Evolutionary conservation across 2,113 vertebrate genomes (phyloP).

Genomic region (Strix uralensis): DNA sequence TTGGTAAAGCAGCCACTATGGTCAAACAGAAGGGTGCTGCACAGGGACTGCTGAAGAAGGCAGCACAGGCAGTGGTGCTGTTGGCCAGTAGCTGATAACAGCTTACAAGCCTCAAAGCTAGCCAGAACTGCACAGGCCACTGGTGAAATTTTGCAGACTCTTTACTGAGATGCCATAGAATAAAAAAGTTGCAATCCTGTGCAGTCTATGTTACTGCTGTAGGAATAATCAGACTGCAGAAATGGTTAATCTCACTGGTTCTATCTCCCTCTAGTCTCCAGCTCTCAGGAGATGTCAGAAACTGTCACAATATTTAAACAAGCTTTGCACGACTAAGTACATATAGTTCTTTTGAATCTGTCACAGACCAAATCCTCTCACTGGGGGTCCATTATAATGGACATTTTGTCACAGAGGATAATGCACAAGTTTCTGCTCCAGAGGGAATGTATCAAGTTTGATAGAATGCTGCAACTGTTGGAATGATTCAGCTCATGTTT

Average conservation of each 20-base stretch:
- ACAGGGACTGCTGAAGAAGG: background rate
- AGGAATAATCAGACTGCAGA: background rate
- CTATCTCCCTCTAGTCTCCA: background rate
- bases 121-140: background rate
- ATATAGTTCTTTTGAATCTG: background rate
- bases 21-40: background rate
- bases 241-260: background rate
- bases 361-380: background rate
- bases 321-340: background rate
- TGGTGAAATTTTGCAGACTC: background rate
- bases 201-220: background rate
- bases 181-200: background rate
- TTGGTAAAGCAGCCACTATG: background rate
- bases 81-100: background rate
- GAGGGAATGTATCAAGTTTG: background rate
- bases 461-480: background rate
- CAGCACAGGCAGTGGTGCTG: background rate
- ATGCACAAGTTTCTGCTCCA: background rate
- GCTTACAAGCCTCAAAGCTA: background rate
- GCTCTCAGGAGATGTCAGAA: slow-evolving; percentile 11
- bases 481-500: background rate
- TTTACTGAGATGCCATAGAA: background rate
- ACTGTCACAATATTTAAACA: slow-evolving; percentile 23
- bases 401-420: background rate
- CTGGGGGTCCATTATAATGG: background rate